Evolutionary conservation across 2,797 vertebrate genomes (phyloP).

Genomic region (Semotilus atromaculatus): DNA sequence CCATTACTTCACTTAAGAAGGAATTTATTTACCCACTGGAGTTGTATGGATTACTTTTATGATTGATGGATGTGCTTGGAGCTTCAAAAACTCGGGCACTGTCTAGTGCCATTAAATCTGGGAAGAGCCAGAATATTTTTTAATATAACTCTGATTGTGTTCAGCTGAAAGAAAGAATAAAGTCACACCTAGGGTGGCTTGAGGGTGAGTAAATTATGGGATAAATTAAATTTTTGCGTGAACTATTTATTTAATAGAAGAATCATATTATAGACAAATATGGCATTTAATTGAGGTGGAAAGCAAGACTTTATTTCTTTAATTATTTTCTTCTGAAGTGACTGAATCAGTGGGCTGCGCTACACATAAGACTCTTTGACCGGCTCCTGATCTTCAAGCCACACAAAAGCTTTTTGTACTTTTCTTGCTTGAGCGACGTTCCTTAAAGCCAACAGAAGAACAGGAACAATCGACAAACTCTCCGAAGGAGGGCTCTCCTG

Average conservation of each 20-base stretch:
- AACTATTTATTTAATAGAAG: background rate
- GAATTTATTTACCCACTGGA: too few relatives aligned
- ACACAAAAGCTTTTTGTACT: conserved; percentile 67
- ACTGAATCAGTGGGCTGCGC: background rate
- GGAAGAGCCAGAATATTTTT: too few relatives aligned
- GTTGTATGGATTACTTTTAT: too few relatives aligned
- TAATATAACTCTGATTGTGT: too few relatives aligned
- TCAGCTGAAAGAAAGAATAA: too few relatives aligned
- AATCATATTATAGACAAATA: background rate
- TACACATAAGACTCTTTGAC: conserved; percentile 7
- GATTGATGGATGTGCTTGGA: too few relatives aligned
- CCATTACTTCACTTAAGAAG: too few relatives aligned
- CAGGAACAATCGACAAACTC: conserved; percentile 44
- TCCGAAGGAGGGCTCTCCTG: conserved; percentile 64
- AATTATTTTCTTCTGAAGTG: background rate
- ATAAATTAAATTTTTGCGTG: background rate
- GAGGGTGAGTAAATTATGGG: background rate
- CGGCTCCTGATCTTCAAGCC: conserved; percentile 32
- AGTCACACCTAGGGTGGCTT: background rate
- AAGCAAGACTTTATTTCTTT: background rate
- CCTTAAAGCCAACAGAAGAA: conserved; percentile 54
- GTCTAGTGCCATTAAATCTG: too few relatives aligned
- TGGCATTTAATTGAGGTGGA: background rate
- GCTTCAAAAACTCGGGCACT: too few relatives aligned
- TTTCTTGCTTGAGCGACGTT: conserved; percentile 57